Evolutionary conservation across 2,113 vertebrate genomes (phyloP).

Genomic region (Chloropsis hardwickii): DNA sequence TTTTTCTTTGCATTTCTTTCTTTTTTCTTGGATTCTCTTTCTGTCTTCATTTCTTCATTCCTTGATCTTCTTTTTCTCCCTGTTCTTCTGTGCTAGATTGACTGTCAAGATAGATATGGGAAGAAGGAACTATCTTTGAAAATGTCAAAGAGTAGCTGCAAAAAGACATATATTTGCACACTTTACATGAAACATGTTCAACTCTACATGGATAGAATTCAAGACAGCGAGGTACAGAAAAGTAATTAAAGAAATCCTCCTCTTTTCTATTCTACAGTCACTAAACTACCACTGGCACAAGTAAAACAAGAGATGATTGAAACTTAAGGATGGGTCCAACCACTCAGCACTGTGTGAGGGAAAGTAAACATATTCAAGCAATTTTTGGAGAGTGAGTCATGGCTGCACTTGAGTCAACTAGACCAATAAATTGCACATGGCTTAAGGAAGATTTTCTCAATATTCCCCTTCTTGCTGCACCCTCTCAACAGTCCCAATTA

Average conservation of each 20-base stretch:
- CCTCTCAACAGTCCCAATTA: not conserved
- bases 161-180: conserved; percentile 47
- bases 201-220: not conserved
- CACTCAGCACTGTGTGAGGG: not conserved
- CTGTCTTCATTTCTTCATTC: not conserved
- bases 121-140: conserved; percentile 16
- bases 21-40: not conserved
- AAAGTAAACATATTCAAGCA: not conserved
- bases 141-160: conserved; percentile 41
- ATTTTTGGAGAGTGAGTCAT: not conserved
- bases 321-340: not conserved
- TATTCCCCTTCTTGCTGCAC: not conserved
- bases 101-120: not conserved
- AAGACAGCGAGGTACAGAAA: not conserved
- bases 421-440: not conserved
- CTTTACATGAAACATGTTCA: not conserved
- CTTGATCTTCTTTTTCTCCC: not conserved
- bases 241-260: not conserved
- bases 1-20: not conserved
- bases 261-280: not conserved
- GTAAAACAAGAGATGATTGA: not conserved
- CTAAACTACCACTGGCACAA: not conserved
- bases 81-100: not conserved
- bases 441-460: not conserved
- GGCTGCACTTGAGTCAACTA: not conserved